Evolutionary conservation across 2,888 invertebrate species (phyloP).

Genomic region (Drosophila siamana): DNA sequence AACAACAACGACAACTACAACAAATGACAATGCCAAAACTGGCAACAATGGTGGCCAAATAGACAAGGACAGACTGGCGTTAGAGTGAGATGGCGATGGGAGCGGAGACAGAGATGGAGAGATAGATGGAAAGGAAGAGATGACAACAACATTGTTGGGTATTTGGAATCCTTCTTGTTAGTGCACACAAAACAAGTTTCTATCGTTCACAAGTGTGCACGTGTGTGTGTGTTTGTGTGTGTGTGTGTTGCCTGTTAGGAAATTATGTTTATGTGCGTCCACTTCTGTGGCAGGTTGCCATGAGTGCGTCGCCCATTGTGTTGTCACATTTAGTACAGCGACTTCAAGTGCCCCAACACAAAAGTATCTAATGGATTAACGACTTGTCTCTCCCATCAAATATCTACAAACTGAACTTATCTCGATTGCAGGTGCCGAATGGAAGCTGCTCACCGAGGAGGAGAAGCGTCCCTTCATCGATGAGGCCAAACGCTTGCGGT

Average conservation of each 20-base stretch:
- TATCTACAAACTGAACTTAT: constrained; percentile 8
- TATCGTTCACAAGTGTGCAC: constrained; percentile 1
- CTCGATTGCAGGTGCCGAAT: constrained; percentile 91
- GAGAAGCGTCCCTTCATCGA: constrained; percentile 99
- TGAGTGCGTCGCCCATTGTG: constrained; percentile 59
- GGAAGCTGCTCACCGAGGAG: constrained; percentile 97
- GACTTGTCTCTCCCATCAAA: constrained; percentile 36
- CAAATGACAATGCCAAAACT: constrained; percentile 63
- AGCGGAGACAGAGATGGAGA: constrained; percentile 3
- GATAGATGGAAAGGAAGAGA: constrained; percentile 29
- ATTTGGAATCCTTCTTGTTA: constrained; percentile 71
- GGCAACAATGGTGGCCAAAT: constrained; percentile 65
- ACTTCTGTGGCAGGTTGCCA: constrained; percentile 44
- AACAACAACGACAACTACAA: constrained; percentile 56
- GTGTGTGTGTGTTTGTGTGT: constrained; percentile 21
- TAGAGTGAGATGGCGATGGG: constrained; percentile 34
- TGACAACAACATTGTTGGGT: constrained; percentile 70
- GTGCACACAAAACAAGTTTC: constrained; percentile 62
- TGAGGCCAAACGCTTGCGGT: constrained; percentile 95
- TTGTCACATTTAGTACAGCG: constrained; percentile 56
- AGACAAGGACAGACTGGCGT: constrained; percentile 47
- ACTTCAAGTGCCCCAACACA: constrained; percentile 46
- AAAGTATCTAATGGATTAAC: constrained; percentile 70
- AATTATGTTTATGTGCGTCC: constrained; percentile 53
- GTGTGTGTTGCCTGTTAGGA: constrained; percentile 35